Conservation (phyloP, 2,888 invertebrate species). For the Drosophila tripunctata region DNA sequence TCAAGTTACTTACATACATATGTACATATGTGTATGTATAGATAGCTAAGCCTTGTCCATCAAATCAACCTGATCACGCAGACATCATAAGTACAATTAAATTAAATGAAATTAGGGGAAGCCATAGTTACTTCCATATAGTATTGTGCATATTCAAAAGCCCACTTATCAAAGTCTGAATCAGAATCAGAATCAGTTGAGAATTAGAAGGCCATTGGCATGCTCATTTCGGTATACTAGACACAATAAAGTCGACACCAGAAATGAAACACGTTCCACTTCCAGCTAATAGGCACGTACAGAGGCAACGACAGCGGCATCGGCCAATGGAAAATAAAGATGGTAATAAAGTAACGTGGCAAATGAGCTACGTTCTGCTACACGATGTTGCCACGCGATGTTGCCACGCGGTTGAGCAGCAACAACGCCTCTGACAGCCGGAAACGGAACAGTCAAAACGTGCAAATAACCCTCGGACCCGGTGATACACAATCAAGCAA, state of each 20-base stretch:
- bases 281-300: constrained; percentile 70
- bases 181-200: constrained; percentile 41
- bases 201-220: constrained; percentile 53
- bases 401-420: neutral
- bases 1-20: too few species aligned
- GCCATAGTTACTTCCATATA: too few species aligned
- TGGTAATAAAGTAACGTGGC: constrained; percentile 61
- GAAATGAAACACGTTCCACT: constrained; percentile 69
- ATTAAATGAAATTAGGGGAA: neutral
- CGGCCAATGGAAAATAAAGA: constrained; percentile 58
- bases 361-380: constrained; percentile 44
- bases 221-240: constrained; percentile 36
- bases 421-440: constrained; percentile 12
- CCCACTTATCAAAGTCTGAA: constrained; percentile 5
- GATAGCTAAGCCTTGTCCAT: neutral
- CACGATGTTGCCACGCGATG: constrained; percentile 10
- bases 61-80: neutral
- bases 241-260: constrained; percentile 16
- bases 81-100: neutral
- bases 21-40: neutral
- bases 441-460: constrained; percentile 42
- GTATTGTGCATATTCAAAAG: constrained; percentile 7
- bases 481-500: neutral
- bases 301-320: constrained; percentile 42
- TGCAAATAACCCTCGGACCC: constrained; percentile 46